Percentiles rank a stretch among this genome's conserved stretches.
phyloP scores from a whole-genome alignment of 2,113 vertebrate genomes.

The Pelodiscus sinensis region DNA sequence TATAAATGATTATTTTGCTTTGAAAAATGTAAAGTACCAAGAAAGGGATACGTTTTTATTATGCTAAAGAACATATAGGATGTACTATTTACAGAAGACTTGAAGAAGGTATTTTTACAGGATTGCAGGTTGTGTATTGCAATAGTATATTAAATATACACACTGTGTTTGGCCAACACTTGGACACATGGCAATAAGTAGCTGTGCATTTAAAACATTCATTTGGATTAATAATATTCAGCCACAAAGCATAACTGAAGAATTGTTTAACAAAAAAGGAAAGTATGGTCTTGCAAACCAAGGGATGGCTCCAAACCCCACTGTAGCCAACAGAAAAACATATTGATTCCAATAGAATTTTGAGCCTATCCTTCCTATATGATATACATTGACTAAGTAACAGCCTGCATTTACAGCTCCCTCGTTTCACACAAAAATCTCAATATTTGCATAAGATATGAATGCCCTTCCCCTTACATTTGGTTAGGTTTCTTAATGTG shows the following conservation, averaged over 20 bases:
- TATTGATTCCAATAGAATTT: fast-evolving
- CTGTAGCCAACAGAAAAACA: fast-evolving
- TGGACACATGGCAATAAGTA: fast-evolving
- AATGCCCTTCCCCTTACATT: neutral
- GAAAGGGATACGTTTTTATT: neutral
- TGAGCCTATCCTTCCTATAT: fast-evolving
- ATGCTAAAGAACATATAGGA: neutral
- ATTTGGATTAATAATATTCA: neutral
- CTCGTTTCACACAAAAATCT: neutral
- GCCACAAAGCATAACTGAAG: neutral
- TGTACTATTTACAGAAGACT: neutral
- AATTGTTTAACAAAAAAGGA: neutral
- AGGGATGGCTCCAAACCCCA: neutral
- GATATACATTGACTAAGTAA: fast-evolving
- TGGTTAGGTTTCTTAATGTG: neutral
- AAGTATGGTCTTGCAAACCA: fast-evolving
- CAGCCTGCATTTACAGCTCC: neutral
- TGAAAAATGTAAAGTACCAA: neutral
- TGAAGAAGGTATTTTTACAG: neutral
- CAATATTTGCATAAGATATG: neutral
- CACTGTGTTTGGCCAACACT: neutral
- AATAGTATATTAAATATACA: neutral
- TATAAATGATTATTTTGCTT: neutral
- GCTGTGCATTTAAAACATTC: fast-evolving
- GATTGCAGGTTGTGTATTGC: neutral